Conservation (phyloP, 1,140 invertebrate genomes). For the Aethina tumida region DNA sequence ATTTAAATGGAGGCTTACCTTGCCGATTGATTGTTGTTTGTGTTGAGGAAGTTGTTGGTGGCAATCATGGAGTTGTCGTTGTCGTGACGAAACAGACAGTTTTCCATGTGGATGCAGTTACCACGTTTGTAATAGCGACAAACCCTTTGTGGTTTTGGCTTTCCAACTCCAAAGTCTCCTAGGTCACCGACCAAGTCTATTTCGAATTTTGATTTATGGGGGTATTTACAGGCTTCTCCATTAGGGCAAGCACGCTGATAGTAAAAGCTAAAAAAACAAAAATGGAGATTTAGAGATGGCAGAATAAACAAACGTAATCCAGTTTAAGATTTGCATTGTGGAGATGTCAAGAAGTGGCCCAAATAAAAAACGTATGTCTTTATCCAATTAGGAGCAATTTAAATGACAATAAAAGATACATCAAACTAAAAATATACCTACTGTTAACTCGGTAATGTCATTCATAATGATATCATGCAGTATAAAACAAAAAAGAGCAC, state of each 20-base stretch:
- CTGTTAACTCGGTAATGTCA: too few species aligned
- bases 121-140: conserved; percentile 18
- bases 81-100: conserved; percentile 23
- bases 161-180: conserved; percentile 12
- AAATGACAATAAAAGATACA: background rate
- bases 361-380: background rate
- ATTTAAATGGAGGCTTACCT: background rate
- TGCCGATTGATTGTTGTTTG: conserved; percentile 3
- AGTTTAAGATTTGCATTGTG: background rate
- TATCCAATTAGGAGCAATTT: background rate
- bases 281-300: too few species aligned
- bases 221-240: conserved; percentile 8
- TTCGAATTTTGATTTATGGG: conserved; percentile 13
- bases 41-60: conserved; percentile 10
- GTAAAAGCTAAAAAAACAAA: conserved; percentile 13
- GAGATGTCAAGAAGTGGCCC: background rate
- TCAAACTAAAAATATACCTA: background rate
- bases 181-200: conserved; percentile 11
- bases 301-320: too few species aligned
- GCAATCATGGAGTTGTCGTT: conserved; percentile 13
- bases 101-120: conserved; percentile 18
- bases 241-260: conserved; percentile 9
- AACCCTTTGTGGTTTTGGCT: conserved; percentile 11
- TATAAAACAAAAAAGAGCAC: background rate
- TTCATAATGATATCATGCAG: conserved; percentile 1